Conservation (phyloP, 2,797 vertebrate genomes). For the Falco columbarius region DNA sequence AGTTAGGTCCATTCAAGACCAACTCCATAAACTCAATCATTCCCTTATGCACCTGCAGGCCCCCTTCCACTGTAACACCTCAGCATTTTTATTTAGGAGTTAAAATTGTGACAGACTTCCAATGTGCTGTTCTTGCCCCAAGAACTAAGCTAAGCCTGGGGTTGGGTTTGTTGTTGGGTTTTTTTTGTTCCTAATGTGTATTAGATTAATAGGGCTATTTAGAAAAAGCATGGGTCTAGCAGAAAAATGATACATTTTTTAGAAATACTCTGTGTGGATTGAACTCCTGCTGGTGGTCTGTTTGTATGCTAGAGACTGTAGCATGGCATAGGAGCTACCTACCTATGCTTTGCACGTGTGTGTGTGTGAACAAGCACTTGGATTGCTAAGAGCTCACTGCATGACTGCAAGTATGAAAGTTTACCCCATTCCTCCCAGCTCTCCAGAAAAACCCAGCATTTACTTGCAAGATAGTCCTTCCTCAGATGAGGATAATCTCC, state of each 20-base stretch:
- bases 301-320: neutral
- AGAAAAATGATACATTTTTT: neutral
- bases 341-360: rapidly evolving
- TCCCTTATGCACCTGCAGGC: neutral
- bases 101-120: neutral
- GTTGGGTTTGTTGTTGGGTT: neutral
- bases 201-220: neutral
- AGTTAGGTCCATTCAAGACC: neutral
- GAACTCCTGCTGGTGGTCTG: neutral
- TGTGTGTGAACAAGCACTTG: neutral
- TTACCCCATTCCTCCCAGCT: neutral
- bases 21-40: neutral
- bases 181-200: neutral
- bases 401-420: neutral
- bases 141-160: neutral
- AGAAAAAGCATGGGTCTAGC: neutral
- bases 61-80: neutral
- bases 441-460: neutral
- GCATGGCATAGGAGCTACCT: neutral
- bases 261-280: neutral
- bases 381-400: neutral
- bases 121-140: neutral
- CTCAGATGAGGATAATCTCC: neutral
- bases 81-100: neutral
- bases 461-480: neutral